These are phyloP conservation scores for Miltochrista miniata DNA, from an alignment of 2,888 invertebrate species.

Conservation along the genomic window DNA sequence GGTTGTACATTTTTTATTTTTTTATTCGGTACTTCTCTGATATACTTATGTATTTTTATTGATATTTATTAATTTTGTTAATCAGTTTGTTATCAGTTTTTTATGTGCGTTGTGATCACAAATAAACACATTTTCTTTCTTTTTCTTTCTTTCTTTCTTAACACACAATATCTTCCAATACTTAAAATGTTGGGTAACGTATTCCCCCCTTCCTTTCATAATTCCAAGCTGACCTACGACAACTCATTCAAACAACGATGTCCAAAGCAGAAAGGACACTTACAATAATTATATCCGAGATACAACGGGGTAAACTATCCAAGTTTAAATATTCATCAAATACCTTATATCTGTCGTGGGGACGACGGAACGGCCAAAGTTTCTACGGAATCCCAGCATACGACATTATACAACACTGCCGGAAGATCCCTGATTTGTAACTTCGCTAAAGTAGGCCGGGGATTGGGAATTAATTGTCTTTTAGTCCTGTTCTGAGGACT, in stretches of 20 bases:
- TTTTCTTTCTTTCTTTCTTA: too few species aligned
- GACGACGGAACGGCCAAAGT: conserved; percentile 33
- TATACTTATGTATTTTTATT: too few species aligned
- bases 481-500: conserved; percentile 36
- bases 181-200: conserved; percentile 18
- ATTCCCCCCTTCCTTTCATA: conserved; percentile 17
- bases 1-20: too few species aligned
- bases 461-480: conserved; percentile 62
- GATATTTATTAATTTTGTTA: too few species aligned
- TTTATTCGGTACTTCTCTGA: too few species aligned
- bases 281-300: conserved; percentile 32
- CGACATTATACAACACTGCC: conserved; percentile 40
- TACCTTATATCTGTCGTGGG: conserved; percentile 39
- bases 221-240: conserved; percentile 25
- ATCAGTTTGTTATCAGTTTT: too few species aligned
- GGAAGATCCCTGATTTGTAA: conserved; percentile 59
- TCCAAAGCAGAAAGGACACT: conserved; percentile 18
- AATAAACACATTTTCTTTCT: too few species aligned
- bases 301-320: conserved; percentile 36
- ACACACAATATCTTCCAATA: too few species aligned
- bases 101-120: too few species aligned
- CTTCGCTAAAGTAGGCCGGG: conserved; percentile 45
- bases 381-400: conserved; percentile 35
- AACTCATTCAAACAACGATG: conserved; percentile 22
- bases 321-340: conserved; percentile 46